These are phyloP conservation scores for Florisuga fusca DNA, from an alignment of 2,797 vertebrate genomes.

Conservation along the genomic window DNA sequence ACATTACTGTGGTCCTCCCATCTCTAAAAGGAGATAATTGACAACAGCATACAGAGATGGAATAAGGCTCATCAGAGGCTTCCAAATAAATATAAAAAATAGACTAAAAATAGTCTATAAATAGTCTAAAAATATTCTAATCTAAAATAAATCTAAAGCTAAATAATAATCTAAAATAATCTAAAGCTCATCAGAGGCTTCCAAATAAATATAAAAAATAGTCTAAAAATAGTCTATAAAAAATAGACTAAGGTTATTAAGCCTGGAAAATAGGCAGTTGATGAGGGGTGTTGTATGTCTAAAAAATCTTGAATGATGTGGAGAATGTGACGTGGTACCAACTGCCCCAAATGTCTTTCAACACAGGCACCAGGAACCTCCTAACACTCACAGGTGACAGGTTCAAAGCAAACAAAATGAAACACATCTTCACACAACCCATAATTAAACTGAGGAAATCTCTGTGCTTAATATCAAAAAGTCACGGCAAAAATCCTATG, in stretches of 20 bases:
- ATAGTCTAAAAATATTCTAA: no score
- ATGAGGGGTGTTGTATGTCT: not conserved
- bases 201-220: not conserved
- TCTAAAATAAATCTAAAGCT: no score
- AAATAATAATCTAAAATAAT: no score
- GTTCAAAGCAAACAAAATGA: not conserved
- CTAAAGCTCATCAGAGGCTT: not conserved
- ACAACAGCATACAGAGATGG: not conserved
- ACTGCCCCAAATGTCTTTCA: not conserved
- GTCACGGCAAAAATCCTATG: not conserved
- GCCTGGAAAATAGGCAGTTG: not conserved
- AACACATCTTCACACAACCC: not conserved
- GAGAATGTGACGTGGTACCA: not conserved
- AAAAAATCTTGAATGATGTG: not conserved
- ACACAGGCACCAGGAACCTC: not conserved
- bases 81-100: not conserved
- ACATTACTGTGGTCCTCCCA: not conserved
- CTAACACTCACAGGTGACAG: not conserved
- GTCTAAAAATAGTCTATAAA: no score
- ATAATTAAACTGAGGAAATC: not conserved
- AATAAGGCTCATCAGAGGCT: not conserved
- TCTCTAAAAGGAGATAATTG: not conserved
- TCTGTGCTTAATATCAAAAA: not conserved
- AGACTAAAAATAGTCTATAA: no score
- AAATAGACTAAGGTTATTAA: not conserved